Evolutionary conservation across 2,797 vertebrate genomes (phyloP).

Genomic region (Xiphophorus birchmanni): DNA sequence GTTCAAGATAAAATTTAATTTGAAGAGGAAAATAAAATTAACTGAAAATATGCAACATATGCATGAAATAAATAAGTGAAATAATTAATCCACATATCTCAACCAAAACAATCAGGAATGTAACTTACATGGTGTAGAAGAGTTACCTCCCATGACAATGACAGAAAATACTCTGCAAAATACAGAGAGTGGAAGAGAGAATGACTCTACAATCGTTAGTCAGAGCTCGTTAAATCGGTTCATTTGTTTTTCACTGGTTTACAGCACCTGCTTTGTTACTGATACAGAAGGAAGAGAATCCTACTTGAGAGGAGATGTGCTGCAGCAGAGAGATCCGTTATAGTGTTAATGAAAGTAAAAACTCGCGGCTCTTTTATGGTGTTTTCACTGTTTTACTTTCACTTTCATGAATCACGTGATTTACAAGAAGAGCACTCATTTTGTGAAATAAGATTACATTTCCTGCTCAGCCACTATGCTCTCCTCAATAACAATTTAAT

Average conservation of each 20-base stretch:
- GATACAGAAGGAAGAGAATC: not conserved
- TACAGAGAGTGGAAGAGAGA: not conserved
- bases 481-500: too few species aligned
- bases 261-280: not conserved
- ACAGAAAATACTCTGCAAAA: not conserved
- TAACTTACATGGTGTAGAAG: not conserved
- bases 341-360: not conserved
- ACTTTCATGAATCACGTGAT: not conserved
- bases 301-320: not conserved
- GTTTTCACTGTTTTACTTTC: not conserved
- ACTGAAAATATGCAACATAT: not conserved
- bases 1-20: not conserved
- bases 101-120: not conserved
- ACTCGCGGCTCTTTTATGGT: rapidly evolving
- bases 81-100: rapidly evolving
- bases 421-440: not conserved
- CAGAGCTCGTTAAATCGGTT: not conserved
- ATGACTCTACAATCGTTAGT: not conserved
- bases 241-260: not conserved
- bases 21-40: not conserved
- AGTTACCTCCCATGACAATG: rapidly evolving
- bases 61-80: not conserved
- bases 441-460: not conserved
- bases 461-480: too few species aligned
- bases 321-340: not conserved